Base-by-base conservation (phyloP, 92 coral and sea anemone genomes). In the Porites divaricata region DNA sequence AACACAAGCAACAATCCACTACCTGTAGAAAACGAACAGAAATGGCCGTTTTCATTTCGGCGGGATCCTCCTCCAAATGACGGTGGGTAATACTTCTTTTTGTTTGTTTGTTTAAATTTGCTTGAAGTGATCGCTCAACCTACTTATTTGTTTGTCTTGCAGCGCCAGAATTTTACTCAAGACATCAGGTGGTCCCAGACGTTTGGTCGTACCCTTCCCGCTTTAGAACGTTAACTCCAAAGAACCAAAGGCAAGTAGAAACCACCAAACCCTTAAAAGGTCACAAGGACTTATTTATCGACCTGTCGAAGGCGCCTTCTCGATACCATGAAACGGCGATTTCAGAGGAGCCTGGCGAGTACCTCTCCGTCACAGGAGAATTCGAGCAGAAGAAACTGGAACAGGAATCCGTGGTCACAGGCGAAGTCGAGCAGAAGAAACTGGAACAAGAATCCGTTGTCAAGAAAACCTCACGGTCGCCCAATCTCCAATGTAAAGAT, bases 181-280 rank as follows among this genome's bases (percentile, higher is more conserved):
- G 41, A 53, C 98, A 96, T 81, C 98, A 90, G 23, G 98, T 96
- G 21, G 74, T 94, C n/a, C 98, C 95, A 2, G 98, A 96, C 67
- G 87, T 89, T 26, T 96, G 96, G 98, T 88, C 95, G 11, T 96
- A 96, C 77, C 97, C 97, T 12, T 82, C 94, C 8, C 79, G 72
- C 50, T 87, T 87, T 26, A 82, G 79, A 75, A 65, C 78, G n/a
- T 61, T 78, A 20, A 72, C 1, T 21, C 12, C 64, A 16, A 70
- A 26, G 63, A 82, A 28, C 19, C 22, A 61, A 51, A 8, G 50
- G 15, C 71, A 59, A 50, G 20, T 0, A n/a, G 72, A 82, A 8
- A 72, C 10, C 49, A n/a, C 50, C 4, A 49, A 72, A 23, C 79
- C 79, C 12, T 7, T 50, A 17, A 89, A 82, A 72, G 75, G 68